Percentiles rank a stretch among this genome's conserved stretches.
phyloP scores from a whole-genome alignment of 1,140 invertebrate genomes.

The Heliothis subflexa region DNA sequence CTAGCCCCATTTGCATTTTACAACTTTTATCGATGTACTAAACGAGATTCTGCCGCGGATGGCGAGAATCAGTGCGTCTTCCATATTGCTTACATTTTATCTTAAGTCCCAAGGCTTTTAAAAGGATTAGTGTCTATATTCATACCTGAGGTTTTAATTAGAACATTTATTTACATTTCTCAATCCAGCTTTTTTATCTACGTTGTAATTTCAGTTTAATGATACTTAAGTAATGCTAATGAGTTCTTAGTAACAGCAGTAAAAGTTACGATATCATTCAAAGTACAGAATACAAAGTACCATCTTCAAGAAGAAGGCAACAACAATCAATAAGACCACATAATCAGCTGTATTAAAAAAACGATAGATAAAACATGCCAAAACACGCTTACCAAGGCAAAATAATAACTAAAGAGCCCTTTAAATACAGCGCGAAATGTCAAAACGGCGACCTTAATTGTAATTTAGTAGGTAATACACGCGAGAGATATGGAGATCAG shows the following conservation, averaged over 20 bases:
- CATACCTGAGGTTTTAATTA: slow-evolving; percentile 42
- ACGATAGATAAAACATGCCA: slow-evolving; percentile 42
- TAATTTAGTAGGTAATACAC: slow-evolving; percentile 72
- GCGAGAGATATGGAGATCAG: slow-evolving; percentile 65
- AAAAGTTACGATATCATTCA: neutral
- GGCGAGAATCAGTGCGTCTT: slow-evolving; percentile 63
- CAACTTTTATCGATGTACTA: slow-evolving; percentile 81
- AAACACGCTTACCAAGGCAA: slow-evolving; percentile 49
- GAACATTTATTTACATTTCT: slow-evolving; percentile 37
- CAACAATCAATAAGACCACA: slow-evolving; percentile 15
- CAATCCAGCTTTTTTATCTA: slow-evolving; percentile 1
- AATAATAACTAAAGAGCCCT: slow-evolving; percentile 47
- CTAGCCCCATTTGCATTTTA: slow-evolving; percentile 82
- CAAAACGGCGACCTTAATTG: slow-evolving; percentile 69
- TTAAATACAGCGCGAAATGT: slow-evolving; percentile 63
- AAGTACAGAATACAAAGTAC: neutral
- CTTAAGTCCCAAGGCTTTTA: slow-evolving; percentile 51
- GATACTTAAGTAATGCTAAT: neutral
- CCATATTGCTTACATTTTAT: slow-evolving; percentile 71
- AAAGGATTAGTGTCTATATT: slow-evolving; percentile 45
- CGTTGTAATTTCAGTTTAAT: no score
- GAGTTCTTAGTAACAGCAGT: neutral
- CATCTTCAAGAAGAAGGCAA: neutral
- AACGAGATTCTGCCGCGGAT: slow-evolving; percentile 69
- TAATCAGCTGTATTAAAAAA: slow-evolving; percentile 7